Evolutionary conservation across 2,113 vertebrate species (phyloP).

Genomic region (Heterocephalus glaber): DNA sequence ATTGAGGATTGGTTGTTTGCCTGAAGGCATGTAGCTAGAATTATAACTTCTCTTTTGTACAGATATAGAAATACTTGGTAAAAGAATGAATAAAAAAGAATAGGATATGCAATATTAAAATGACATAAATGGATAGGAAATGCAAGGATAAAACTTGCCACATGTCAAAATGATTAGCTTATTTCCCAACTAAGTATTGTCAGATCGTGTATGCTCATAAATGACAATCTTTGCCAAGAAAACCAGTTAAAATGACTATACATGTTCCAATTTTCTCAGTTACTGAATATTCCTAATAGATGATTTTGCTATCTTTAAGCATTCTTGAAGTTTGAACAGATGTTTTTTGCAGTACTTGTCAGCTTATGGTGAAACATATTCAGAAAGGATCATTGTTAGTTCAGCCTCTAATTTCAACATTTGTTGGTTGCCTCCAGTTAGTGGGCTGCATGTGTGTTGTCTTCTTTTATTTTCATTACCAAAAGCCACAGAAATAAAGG

Average conservation of each 20-base stretch:
- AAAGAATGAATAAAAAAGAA: constrained; percentile 3
- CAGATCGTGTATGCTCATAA: not conserved
- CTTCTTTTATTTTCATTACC: constrained; percentile 22
- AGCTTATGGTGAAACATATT: not conserved
- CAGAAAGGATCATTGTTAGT: not conserved
- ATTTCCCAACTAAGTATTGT: constrained; percentile 16
- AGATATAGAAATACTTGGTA: not conserved
- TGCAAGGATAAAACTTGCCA: not conserved
- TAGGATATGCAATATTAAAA: not conserved
- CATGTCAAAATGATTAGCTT: constrained; percentile 12
- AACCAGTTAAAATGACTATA: not conserved
- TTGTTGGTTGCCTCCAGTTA: not conserved
- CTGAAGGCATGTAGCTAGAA: not conserved
- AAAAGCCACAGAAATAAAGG: not conserved
- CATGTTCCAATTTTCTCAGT: not conserved
- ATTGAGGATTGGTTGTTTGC: not conserved
- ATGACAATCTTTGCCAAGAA: not conserved
- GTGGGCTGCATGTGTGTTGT: not conserved
- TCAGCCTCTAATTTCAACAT: constrained; percentile 4
- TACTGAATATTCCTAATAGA: not conserved
- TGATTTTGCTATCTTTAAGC: not conserved
- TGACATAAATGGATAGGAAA: not conserved
- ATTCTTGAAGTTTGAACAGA: not conserved
- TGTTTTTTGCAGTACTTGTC: not conserved
- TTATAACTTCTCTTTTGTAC: constrained; percentile 12